phyloP scores from a whole-genome alignment of 2,797 vertebrate genomes.

The Apodemus agrarius region DNA sequence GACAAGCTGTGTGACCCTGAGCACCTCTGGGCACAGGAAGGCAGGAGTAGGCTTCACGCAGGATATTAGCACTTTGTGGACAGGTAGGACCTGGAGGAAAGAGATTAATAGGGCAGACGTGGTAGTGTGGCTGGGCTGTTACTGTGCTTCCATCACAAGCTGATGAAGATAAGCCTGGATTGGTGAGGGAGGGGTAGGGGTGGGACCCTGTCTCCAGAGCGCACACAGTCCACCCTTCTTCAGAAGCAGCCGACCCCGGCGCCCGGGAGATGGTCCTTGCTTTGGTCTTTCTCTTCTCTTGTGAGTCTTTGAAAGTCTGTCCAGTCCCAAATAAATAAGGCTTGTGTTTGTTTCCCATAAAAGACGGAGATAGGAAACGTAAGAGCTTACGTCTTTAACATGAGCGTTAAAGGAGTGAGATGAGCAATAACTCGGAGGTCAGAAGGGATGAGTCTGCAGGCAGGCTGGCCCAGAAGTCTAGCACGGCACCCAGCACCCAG shows the following conservation, averaged over 20 bases:
- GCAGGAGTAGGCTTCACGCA: rapidly evolving
- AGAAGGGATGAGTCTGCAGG: rapidly evolving
- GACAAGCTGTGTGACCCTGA: not conserved
- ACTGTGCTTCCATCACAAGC: not conserved
- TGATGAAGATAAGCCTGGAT: not conserved
- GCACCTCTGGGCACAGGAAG: not conserved
- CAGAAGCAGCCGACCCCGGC: rapidly evolving
- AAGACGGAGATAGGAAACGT: not conserved
- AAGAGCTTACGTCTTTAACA: not conserved
- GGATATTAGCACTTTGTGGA: not conserved
- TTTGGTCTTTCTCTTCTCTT: not conserved
- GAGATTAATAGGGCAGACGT: not conserved
- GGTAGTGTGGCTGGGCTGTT: not conserved
- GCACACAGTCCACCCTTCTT: not conserved
- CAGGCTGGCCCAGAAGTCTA: not conserved
- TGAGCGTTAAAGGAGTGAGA: not conserved
- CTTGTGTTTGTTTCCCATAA: not conserved
- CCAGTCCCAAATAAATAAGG: not conserved
- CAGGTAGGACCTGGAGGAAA: not conserved
- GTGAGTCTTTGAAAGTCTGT: not conserved
- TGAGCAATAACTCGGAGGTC: not conserved
- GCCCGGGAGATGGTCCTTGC: not conserved
- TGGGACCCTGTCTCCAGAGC: not conserved
- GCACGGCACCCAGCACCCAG: not conserved
- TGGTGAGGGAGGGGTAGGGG: not conserved